These are phyloP conservation scores for Danaus plexippus DNA, from an alignment of 1,140 invertebrate genomes.

Conservation along the genomic window DNA sequence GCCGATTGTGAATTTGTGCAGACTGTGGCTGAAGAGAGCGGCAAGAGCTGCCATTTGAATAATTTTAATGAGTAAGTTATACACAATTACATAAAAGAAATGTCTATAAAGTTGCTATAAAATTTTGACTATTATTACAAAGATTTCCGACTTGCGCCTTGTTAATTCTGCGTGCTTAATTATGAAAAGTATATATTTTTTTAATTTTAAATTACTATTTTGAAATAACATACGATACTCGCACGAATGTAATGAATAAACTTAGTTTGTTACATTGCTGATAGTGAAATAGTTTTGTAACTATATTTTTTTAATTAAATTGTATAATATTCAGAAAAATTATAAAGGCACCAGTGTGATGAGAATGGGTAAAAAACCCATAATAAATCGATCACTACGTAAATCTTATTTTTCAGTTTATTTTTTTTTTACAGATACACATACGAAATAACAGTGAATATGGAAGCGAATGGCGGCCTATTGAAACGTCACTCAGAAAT, in stretches of 20 bases:
- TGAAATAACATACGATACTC: too few species aligned
- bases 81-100: background rate
- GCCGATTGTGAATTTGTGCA: slow-evolving; percentile 71
- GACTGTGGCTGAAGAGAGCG: slow-evolving; percentile 67
- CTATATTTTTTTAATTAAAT: too few species aligned
- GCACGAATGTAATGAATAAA: too few species aligned
- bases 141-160: too few species aligned
- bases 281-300: too few species aligned
- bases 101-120: background rate
- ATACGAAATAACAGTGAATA: slow-evolving; percentile 79
- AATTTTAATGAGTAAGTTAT: slow-evolving; percentile 75
- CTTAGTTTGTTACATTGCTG: too few species aligned
- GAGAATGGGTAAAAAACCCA: background rate
- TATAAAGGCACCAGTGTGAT: too few species aligned
- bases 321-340: too few species aligned
- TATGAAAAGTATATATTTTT: too few species aligned
- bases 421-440: slow-evolving; percentile 71
- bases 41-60: slow-evolving; percentile 77
- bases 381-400: slow-evolving; percentile 1
- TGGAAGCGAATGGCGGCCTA: slow-evolving; percentile 76
- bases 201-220: too few species aligned
- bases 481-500: slow-evolving; percentile 76
- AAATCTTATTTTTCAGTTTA: background rate
- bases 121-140: too few species aligned
- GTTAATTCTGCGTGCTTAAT: too few species aligned